Conservation (phyloP, 2,888 invertebrate genomes). For the Pasiphila rectangulata region DNA sequence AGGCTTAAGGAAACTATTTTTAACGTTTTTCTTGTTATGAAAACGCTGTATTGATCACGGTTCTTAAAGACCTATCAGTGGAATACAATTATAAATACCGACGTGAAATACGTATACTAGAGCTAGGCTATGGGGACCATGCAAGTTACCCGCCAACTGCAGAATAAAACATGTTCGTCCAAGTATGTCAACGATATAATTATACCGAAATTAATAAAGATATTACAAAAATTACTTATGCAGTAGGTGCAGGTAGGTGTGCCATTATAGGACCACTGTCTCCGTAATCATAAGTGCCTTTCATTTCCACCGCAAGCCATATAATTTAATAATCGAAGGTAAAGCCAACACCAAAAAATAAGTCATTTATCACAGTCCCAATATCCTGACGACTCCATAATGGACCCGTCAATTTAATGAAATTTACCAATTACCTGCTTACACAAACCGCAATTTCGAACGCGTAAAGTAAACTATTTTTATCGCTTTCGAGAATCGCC, state of each 20-base stretch:
- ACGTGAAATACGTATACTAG: no score
- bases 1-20: no score
- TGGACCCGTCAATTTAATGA: conserved; percentile 36
- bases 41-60: no score
- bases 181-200: no score
- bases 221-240: no score
- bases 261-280: not conserved
- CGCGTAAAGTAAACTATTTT: conserved; percentile 38
- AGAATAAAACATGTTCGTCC: no score
- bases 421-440: conserved; percentile 52
- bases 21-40: no score
- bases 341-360: conserved; percentile 29
- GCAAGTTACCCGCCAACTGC: no score
- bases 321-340: conserved; percentile 33
- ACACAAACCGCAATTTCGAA: conserved; percentile 35
- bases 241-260: not conserved
- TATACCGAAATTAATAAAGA: no score
- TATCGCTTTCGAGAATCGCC: conserved; percentile 39
- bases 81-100: no score
- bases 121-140: no score
- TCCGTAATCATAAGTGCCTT: conserved; percentile 2
- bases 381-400: conserved; percentile 36
- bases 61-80: no score
- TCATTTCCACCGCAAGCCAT: conserved; percentile 19
- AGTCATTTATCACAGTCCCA: conserved; percentile 41